A percentile compares a stretch with the other conserved stretches of the same genome.
These are phyloP conservation scores for Pantherophis alleghaniensis DNA, from an alignment of 2,797 vertebrate species.

Conservation along the genomic window DNA sequence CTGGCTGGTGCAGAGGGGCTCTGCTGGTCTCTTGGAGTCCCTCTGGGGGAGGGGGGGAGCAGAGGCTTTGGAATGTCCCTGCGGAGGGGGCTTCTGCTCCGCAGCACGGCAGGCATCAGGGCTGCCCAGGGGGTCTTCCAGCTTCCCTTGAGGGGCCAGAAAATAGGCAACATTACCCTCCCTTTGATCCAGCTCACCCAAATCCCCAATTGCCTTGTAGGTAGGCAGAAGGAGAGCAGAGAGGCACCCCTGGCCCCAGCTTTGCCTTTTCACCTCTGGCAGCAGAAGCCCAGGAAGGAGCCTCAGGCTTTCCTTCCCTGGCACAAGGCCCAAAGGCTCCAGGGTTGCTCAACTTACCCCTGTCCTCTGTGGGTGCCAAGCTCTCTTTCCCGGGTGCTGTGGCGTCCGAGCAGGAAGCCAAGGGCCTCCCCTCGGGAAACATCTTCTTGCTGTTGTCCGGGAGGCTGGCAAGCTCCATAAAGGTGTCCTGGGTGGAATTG, in stretches of 20 bases:
- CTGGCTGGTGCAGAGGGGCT: slow-evolving; percentile 69
- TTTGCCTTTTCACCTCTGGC: neutral
- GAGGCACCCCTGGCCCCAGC: neutral
- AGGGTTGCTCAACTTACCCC: slow-evolving; percentile 68
- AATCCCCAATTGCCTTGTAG: neutral
- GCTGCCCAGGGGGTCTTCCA: slow-evolving; percentile 66
- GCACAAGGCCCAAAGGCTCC: neutral
- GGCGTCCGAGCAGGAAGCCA: slow-evolving; percentile 70
- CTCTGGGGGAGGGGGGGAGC: slow-evolving; percentile 55
- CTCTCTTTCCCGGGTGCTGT: slow-evolving; percentile 74
- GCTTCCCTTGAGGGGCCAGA: slow-evolving; percentile 51
- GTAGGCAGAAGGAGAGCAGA: neutral
- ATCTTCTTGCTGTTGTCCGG: slow-evolving; percentile 88
- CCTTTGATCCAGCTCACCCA: neutral
- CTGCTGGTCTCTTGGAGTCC: slow-evolving; percentile 78
- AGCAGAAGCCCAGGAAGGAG: neutral
- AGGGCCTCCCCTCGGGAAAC: slow-evolving; percentile 75
- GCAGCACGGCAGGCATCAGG: slow-evolving; percentile 49
- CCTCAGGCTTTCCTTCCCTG: neutral
- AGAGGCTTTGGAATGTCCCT: slow-evolving; percentile 31
- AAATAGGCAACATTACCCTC: neutral
- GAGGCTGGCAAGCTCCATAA: slow-evolving; percentile 86
- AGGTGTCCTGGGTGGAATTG: slow-evolving; percentile 96
- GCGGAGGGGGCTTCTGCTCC: slow-evolving; percentile 57
- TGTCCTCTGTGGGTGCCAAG: slow-evolving; percentile 76